Conservation (phyloP, 2,113 vertebrate genomes). For the Aegotheles bennettii region DNA sequence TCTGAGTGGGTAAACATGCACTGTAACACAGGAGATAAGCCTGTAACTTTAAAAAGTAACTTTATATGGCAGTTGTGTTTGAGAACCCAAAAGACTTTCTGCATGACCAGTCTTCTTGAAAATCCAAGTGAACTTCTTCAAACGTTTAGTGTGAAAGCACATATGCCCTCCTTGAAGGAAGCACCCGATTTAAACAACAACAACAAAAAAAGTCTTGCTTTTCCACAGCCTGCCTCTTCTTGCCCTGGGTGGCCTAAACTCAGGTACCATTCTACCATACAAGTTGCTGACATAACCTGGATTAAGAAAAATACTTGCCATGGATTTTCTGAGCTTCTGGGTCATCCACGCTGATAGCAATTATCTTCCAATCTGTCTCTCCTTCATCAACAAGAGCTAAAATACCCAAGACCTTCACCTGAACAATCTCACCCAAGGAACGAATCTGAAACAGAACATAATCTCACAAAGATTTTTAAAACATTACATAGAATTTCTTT, state of each 20-base stretch:
- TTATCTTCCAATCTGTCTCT: conserved; percentile 97
- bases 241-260: neutral
- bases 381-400: conserved; percentile 91
- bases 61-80: neutral
- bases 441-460: conserved; percentile 77
- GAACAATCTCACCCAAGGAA: conserved; percentile 84
- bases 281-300: neutral
- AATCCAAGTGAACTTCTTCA: neutral
- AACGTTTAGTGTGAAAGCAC: neutral
- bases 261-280: neutral
- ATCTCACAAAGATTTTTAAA: neutral
- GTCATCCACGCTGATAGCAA: conserved; percentile 88
- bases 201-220: neutral
- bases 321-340: conserved; percentile 86
- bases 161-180: neutral
- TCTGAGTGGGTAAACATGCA: neutral
- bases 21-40: neutral
- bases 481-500: neutral
- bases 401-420: conserved; percentile 91
- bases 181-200: neutral
- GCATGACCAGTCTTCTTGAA: neutral
- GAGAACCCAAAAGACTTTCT: neutral
- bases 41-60: neutral
- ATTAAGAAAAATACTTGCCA: conserved; percentile 72
- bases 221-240: neutral